Base-by-base conservation (phyloP, 2,888 invertebrate genomes). In the Thera britannica region DNA sequence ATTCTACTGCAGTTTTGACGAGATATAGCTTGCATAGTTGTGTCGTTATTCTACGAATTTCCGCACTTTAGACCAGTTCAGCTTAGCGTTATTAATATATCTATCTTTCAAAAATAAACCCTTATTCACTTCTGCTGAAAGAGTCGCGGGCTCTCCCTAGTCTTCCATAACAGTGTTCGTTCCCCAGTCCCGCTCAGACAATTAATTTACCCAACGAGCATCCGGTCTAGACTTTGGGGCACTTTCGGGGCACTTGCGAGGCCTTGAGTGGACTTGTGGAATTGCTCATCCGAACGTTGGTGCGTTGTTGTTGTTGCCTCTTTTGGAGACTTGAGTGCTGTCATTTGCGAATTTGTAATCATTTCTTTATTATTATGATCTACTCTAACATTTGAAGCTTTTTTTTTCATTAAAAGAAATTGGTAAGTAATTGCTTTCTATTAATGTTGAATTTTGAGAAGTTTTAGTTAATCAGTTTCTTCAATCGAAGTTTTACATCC, bases 211-310 rank as follows among this genome's bases (percentile, higher is more conserved):
- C 77, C 71, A 65, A 76, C 78, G 72, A 78, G 77, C 77, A 78
- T 87, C 87, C 88, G 82, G 88, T 87, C 88, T 87, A 88, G 88
- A 87, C 88, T 82, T 77, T 75, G 67, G 67, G 76, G 75, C 77
- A 83, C 79, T 80, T 75, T 58, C 62, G 65, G 61, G 61, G 58
- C 65, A 65, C 58, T 68, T 52, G 58, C 36, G 49, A 49, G 49
- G 56, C 64, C 58, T 60, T 56, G 58, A 68, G 67, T 68, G 71
- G 72, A 70, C 71, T 72, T 73, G 70, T 64, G 66, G 67, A 69
- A 68, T 69, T 73, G 73, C 68, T 71, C 58, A 52, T 60, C 59
- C 56, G 66, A 51, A 62, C 49, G n/a, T 44, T 58, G 52, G 36
- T 60, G 34, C 36, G 41, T 41, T 41, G 41, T 41, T 41, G 41